phyloP scores from a whole-genome alignment of 1,140 invertebrate species.

The Drosophila parabipectinata region DNA sequence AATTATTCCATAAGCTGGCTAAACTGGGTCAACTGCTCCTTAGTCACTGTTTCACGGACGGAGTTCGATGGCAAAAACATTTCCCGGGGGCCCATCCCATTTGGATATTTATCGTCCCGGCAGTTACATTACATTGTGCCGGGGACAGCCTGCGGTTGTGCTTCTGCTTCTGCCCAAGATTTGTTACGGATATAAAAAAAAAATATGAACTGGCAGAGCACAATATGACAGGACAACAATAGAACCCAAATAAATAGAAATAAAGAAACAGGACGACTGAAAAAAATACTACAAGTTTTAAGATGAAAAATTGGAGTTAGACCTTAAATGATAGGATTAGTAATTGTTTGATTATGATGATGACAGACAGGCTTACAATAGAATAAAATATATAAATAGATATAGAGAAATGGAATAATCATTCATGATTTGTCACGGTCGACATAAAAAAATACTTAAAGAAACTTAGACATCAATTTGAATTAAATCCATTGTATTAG shows the following conservation, averaged over 20 bases:
- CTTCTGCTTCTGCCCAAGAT: constrained; percentile 8
- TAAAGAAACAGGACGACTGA: too few relatives aligned
- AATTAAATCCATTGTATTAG: too few relatives aligned
- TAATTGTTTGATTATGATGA: too few relatives aligned
- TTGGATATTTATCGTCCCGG: constrained; percentile 63
- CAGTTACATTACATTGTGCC: constrained; percentile 3
- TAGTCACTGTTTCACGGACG: constrained; percentile 40
- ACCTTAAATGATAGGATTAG: too few relatives aligned
- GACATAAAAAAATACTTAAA: too few relatives aligned
- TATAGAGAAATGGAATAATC: too few relatives aligned
- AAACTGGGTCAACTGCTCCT: constrained; percentile 65
- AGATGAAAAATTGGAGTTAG: too few relatives aligned
- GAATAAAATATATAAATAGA: too few relatives aligned
- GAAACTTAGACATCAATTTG: too few relatives aligned
- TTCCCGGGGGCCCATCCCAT: constrained; percentile 49
- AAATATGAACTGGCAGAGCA: constrained; percentile 13
- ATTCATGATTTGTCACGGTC: too few relatives aligned
- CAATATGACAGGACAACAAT: background rate
- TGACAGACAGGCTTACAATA: too few relatives aligned
- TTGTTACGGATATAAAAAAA: constrained; percentile 27
- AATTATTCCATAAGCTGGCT: constrained; percentile 79
- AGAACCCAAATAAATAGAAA: background rate
- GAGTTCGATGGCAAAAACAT: background rate
- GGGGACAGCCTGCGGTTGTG: constrained; percentile 4
- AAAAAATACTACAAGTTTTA: too few relatives aligned